Evolutionary conservation across 2,888 invertebrate genomes (phyloP).

Genomic region (Archips xylosteana): DNA sequence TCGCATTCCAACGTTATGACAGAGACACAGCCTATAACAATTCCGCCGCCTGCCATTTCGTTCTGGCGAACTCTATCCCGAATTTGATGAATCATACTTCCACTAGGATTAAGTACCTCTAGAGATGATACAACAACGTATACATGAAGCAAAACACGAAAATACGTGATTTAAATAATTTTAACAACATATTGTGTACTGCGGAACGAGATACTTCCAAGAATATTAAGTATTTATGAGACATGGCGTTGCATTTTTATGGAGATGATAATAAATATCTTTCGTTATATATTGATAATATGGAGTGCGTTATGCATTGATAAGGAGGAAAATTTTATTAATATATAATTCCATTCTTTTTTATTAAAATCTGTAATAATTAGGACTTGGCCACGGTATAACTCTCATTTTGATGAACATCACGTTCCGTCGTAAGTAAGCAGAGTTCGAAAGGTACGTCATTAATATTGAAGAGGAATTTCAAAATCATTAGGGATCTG

Average conservation of each 20-base stretch:
- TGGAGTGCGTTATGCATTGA: conserved; percentile 3
- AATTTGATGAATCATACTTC: conserved; percentile 48
- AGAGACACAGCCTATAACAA: conserved; percentile 53
- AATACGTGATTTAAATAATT: conserved; percentile 61
- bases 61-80: conserved; percentile 47
- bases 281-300: conserved; percentile 24
- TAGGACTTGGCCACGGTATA: conserved; percentile 7
- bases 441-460: conserved; percentile 59
- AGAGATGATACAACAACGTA: conserved; percentile 45
- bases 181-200: conserved; percentile 55
- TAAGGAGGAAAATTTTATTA: conserved; percentile 6
- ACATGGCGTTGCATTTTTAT: conserved; percentile 30
- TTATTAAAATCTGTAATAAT: conserved; percentile 14
- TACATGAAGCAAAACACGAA: conserved; percentile 50
- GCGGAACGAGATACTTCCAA: conserved; percentile 50
- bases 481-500: conserved; percentile 45
- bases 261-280: conserved; percentile 29
- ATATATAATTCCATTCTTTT: not conserved
- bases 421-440: conserved; percentile 62
- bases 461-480: conserved; percentile 59
- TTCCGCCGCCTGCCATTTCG: conserved; percentile 26
- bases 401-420: conserved; percentile 49
- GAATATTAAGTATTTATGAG: conserved; percentile 34
- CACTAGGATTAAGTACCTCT: conserved; percentile 48
- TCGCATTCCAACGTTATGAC: conserved; percentile 57